phyloP scores from a whole-genome alignment of 2,888 invertebrate genomes.

The Acronicta aceris region DNA sequence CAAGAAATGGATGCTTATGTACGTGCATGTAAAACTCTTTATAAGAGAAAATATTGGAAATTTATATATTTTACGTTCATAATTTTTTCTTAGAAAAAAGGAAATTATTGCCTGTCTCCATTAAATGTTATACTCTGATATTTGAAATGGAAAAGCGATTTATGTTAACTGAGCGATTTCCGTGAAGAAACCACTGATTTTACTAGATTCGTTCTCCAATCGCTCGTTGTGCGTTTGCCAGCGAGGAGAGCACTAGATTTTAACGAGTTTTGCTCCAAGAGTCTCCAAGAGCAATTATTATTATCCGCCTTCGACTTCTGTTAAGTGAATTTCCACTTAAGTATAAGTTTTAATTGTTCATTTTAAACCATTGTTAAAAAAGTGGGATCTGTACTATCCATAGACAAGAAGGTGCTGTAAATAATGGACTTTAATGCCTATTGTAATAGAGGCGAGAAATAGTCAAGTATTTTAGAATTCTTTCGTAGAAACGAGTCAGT shows the following conservation, averaged over 20 bases:
- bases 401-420: background rate
- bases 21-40: background rate
- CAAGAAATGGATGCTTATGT: background rate
- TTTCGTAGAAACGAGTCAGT: constrained; percentile 54
- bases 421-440: constrained; percentile 26
- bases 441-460: constrained; percentile 55
- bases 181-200: constrained; percentile 53
- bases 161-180: constrained; percentile 29
- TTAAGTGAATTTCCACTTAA: constrained; percentile 68
- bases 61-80: too few species aligned
- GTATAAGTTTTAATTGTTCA: constrained; percentile 71
- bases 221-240: constrained; percentile 56
- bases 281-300: constrained; percentile 74
- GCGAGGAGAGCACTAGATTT: constrained; percentile 76
- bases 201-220: constrained; percentile 47
- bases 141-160: background rate
- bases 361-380: constrained; percentile 39
- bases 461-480: constrained; percentile 67
- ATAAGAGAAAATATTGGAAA: background rate
- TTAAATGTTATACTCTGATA: background rate
- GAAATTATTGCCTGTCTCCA: too few species aligned
- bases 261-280: constrained; percentile 81
- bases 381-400: background rate
- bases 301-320: constrained; percentile 65
- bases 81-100: too few species aligned